Evolutionary conservation across 1,140 invertebrate species (phyloP).

Genomic region (Listronotus bonariensis): DNA sequence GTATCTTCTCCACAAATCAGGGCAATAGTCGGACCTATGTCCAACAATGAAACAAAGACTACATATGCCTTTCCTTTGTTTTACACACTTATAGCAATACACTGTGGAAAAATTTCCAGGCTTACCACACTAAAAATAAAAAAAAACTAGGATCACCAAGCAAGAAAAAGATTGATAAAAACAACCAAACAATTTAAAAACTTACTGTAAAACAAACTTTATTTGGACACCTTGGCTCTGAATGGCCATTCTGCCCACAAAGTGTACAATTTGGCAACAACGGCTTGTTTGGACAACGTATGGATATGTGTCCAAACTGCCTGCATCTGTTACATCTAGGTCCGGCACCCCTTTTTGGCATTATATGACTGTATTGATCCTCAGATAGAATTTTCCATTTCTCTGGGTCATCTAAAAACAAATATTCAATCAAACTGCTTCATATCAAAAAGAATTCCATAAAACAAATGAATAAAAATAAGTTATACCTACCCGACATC

Average conservation of each 20-base stretch:
- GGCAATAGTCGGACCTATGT: slow-evolving; percentile 64
- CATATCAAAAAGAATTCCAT: not conserved
- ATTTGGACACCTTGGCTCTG: slow-evolving; percentile 65
- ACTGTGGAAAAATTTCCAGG: slow-evolving; percentile 61
- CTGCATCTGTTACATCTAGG: slow-evolving; percentile 62
- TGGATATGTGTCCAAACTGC: slow-evolving; percentile 61
- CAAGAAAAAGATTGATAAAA: slow-evolving; percentile 2
- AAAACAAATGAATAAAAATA: not conserved
- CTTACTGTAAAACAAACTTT: slow-evolving; percentile 70
- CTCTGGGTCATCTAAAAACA: slow-evolving; percentile 55
- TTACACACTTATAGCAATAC: slow-evolving; percentile 67
- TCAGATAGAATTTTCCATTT: slow-evolving; percentile 57
- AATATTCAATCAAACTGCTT: not conserved
- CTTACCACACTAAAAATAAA: slow-evolving; percentile 64
- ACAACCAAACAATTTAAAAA: slow-evolving; percentile 33
- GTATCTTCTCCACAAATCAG: slow-evolving; percentile 71
- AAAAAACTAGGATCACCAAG: not conserved
- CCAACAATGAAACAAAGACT: slow-evolving; percentile 63
- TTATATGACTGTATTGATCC: slow-evolving; percentile 45
- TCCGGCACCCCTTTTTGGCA: slow-evolving; percentile 16
- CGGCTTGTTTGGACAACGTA: slow-evolving; percentile 57
- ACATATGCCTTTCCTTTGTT: slow-evolving; percentile 60
- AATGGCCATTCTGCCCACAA: slow-evolving; percentile 66
- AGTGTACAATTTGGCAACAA: slow-evolving; percentile 62
- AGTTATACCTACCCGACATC: slow-evolving; percentile 24